Conservation (phyloP, 2,797 vertebrate species). For the Hirundo rustica region DNA sequence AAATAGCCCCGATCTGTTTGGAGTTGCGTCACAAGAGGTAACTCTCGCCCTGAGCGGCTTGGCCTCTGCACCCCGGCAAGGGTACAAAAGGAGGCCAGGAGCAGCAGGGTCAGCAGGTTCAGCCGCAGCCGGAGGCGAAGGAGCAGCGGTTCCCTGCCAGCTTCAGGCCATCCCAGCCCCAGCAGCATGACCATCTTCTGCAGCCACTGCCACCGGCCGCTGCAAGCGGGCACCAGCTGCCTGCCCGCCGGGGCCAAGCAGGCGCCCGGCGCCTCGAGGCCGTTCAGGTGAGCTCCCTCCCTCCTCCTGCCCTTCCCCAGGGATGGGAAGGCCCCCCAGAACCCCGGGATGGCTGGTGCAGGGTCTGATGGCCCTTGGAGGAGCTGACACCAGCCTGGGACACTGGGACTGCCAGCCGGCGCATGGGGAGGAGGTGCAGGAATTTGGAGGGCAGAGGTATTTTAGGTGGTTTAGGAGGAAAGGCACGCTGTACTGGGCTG, state of each 20-base stretch:
- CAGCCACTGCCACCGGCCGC: conserved; percentile 58
- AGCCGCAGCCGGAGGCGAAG: conserved; percentile 1
- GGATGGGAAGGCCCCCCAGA: not conserved
- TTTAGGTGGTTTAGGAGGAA: not conserved
- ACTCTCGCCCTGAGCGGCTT: not conserved
- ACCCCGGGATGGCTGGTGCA: fast-evolving
- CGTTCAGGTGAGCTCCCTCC: conserved; percentile 57
- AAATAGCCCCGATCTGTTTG: conserved; percentile 64
- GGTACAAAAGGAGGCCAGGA: conserved; percentile 65
- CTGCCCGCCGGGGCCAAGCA: not conserved
- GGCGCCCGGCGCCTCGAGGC: not conserved
- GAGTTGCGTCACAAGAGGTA: conserved; percentile 65
- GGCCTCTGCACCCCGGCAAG: conserved; percentile 31
- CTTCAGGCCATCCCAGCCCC: not conserved
- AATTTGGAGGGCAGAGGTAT: not conserved
- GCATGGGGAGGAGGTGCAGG: fast-evolving
- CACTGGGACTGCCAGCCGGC: fast-evolving
- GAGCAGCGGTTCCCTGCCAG: not conserved
- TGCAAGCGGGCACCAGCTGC: conserved; percentile 35
- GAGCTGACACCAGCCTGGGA: not conserved
- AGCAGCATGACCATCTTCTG: conserved; percentile 68
- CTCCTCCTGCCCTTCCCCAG: not conserved
- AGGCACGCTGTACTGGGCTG: not conserved
- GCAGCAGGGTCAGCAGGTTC: conserved; percentile 62
- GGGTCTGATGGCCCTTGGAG: not conserved